A percentile compares a stretch with the other conserved stretches of the same genome.
phyloP scores from a whole-genome alignment of 2,797 vertebrate genomes.

The Yasuhikotakia modesta region DNA sequence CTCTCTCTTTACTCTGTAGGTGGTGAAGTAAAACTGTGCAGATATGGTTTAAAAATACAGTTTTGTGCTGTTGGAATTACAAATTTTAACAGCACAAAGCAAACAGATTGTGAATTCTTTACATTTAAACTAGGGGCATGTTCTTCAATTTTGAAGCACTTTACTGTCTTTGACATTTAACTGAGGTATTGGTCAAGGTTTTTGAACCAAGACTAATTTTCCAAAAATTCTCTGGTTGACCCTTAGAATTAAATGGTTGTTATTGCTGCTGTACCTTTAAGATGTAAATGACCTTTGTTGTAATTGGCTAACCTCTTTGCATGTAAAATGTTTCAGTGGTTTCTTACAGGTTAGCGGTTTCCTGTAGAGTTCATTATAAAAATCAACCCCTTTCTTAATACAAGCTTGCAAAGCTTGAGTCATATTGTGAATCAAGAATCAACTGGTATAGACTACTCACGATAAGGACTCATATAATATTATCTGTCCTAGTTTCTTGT shows the following conservation, averaged over 20 bases:
- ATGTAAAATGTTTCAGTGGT: neutral
- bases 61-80: neutral
- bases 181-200: too few species aligned
- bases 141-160: too few species aligned
- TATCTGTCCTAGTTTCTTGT: too few species aligned
- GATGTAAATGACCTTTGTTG: too few species aligned
- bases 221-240: too few species aligned
- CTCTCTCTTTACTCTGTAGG: constrained; percentile 14
- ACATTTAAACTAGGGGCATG: too few species aligned
- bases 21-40: neutral
- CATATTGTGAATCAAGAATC: neutral
- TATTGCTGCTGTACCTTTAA: neutral
- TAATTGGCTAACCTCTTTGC: neutral
- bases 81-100: neutral
- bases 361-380: too few species aligned
- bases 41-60: neutral
- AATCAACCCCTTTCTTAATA: too few species aligned
- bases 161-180: too few species aligned
- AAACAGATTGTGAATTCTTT: neutral
- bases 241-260: neutral
- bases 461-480: neutral
- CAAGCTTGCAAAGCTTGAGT: neutral
- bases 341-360: too few species aligned
- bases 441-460: neutral
- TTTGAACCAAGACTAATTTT: too few species aligned